Base-by-base conservation (phyloP, 2,113 vertebrate genomes). In the Menura novaehollandiae region DNA sequence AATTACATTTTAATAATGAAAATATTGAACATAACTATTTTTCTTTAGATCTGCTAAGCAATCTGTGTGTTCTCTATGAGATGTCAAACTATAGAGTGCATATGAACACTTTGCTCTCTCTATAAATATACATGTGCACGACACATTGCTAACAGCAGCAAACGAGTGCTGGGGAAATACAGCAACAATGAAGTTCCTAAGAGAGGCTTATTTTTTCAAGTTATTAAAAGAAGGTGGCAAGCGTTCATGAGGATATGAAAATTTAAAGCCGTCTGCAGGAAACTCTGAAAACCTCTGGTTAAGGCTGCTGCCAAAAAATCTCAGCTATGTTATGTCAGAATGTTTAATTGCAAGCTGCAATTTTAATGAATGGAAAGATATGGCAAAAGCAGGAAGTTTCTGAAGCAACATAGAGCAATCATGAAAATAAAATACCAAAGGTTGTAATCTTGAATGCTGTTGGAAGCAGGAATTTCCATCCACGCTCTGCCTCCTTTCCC, bases 281-380 rank as follows among this genome's bases (percentile, higher is more conserved):
- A 98, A 97, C 93, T 91, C 95, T 95, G 97, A 96, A 96, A 97
- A 94, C 95, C 93, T 93, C 93, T 95, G 97, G 97, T 97, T 97
- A 95, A 87, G 22, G 56, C 52, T 37, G 52, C 96, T 96, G 97
- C 97, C 97, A 97, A 98, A 97, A 89, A 98, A 97, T 98, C 94
- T 93, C 96, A 97, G 97, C 96, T 98, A 98, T 97, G 97, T 96
- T 97, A 96, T 97, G 97, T 98, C 96, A 97, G 97, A 97, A 97
- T 93, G 93, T 94, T 98, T 97, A 97, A 92, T 86, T 97, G 97
- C 96, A 91, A 97, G 96, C 96, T 96, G 87, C 86, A 90, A 15
- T 92, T 95, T 97, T 97, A 97, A 98, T 98, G 98, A 98, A 97
- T 97, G 97, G 97, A 98, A 98, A 97, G 97, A 97, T 91, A 95